Evolutionary conservation across 1,140 invertebrate species (phyloP), one percentile per base, ranked within the genome.

Genomic region (Palaemon carinicauda): DNA sequence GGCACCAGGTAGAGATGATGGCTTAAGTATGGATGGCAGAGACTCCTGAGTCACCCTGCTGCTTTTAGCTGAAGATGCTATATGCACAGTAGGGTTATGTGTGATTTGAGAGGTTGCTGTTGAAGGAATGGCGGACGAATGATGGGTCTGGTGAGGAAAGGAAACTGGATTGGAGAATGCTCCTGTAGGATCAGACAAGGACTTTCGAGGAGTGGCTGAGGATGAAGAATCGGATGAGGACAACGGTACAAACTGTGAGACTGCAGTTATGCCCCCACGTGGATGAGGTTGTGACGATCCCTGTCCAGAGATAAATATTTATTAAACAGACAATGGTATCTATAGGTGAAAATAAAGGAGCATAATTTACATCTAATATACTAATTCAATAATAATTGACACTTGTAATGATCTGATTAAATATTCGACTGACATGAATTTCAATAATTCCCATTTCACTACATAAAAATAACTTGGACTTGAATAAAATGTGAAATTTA

Each of bases 181-280:
- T 9, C 77, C 19, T 3, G 65, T 41, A 12, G 82, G 82, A 19
- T 69, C 74, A 17, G 56, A 51, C 24, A 33, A 60, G 27, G 82
- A 19, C 56, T 85, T 85, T 21, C 82, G 65, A n/a, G 82, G 82
- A n/a, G 82, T 85, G 41, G 82, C 82, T 15, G 82, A 85, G n/a
- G 54, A 85, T 14, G 82, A 85, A 56, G 81, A 73, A 33, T 82
- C 81, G 3, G 81, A 82, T 3, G 81, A 82, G 24, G 81, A 74
- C 24, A 82, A 52, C 3, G 81, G 71, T 71, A 82, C 81, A 33
- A 82, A 82, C 69, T 82, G 81, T n/a, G 81, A 82, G 12, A 82
- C 54, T 21, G 81, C 53, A 17, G 81, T 74, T 19, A 82, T 33
- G 7, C 51, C 51, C 3, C 51, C 51, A 10, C 51, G 41, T n/a